Evolutionary conservation across 2,888 invertebrate species (phyloP).

Genomic region (Spodoptera picta): DNA sequence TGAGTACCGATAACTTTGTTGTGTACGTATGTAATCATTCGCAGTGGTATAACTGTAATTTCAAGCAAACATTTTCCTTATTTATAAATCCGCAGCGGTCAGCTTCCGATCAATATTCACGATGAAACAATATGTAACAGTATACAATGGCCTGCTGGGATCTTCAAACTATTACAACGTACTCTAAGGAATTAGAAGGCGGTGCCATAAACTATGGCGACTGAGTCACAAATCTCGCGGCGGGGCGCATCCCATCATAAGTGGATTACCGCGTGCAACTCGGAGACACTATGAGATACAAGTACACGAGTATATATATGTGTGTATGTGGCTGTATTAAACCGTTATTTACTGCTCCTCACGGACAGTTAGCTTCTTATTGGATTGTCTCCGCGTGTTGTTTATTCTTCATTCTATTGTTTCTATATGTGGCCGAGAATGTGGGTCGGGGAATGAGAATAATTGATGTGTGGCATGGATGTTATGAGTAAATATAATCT

Average conservation of each 20-base stretch:
- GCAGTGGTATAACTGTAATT: too few species aligned
- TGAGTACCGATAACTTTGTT: too few species aligned
- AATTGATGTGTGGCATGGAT: not conserved
- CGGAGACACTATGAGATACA: not conserved
- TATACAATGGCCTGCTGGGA: slow-evolving; percentile 10
- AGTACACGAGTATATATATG: slow-evolving; percentile 2
- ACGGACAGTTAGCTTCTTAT: slow-evolving; percentile 39
- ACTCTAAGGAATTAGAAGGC: slow-evolving; percentile 24
- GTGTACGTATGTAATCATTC: too few species aligned
- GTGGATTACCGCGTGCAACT: slow-evolving; percentile 49
- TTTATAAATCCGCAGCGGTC: slow-evolving; percentile 2
- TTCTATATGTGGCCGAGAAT: slow-evolving; percentile 3
- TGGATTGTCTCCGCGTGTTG: slow-evolving; percentile 26
- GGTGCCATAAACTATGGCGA: slow-evolving; percentile 37
- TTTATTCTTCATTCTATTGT: slow-evolving; percentile 36
- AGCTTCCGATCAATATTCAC: slow-evolving; percentile 5
- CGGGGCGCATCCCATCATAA: slow-evolving; percentile 52
- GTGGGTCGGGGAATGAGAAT: not conserved
- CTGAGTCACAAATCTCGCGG: slow-evolving; percentile 55
- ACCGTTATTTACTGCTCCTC: slow-evolving; percentile 53
- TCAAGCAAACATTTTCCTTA: slow-evolving; percentile 10
- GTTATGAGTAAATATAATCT: not conserved
- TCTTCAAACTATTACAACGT: slow-evolving; percentile 18
- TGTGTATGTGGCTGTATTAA: slow-evolving; percentile 23
- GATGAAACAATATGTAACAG: not conserved